Evolutionary conservation across 2,113 vertebrate genomes (phyloP).

Genomic region (Sander vitreus): DNA sequence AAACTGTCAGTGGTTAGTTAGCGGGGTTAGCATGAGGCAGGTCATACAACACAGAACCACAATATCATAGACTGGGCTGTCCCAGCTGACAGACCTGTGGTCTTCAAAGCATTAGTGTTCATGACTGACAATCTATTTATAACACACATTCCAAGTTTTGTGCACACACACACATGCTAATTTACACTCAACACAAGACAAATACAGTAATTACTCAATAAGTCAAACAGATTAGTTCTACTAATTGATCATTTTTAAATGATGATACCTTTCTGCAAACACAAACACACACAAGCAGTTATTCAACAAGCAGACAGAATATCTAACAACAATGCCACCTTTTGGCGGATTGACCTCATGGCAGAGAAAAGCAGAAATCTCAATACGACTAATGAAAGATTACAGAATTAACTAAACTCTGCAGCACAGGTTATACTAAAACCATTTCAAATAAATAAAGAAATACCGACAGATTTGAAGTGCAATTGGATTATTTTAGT

Average conservation of each 20-base stretch:
- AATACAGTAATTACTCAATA: not conserved
- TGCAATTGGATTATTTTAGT: not conserved
- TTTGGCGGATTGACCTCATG: slow-evolving; percentile 39
- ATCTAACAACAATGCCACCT: slow-evolving; percentile 53
- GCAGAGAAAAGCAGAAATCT: slow-evolving; percentile 11
- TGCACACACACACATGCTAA: no score
- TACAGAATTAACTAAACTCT: slow-evolving; percentile 5
- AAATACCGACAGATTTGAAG: not conserved
- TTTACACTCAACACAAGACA: slow-evolving; percentile 1
- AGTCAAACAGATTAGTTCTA: slow-evolving; percentile 12
- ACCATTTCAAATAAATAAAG: not conserved
- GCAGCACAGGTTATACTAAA: not conserved
- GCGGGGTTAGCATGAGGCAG: slow-evolving; percentile 52
- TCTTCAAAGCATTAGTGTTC: slow-evolving; percentile 15
- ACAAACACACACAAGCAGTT: slow-evolving; percentile 28
- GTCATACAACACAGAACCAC: not conserved
- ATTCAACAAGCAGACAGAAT: slow-evolving; percentile 10
- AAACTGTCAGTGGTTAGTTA: slow-evolving; percentile 72
- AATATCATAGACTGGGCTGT: not conserved
- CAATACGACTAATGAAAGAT: not conserved
- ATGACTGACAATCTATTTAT: slow-evolving; percentile 2
- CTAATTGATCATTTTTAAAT: not conserved
- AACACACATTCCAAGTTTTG: not conserved
- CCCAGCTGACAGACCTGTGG: not conserved
- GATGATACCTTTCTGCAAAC: not conserved